These are phyloP conservation scores for Mugil cephalus DNA, from an alignment of 2,113 vertebrate genomes.

Conservation along the genomic window DNA sequence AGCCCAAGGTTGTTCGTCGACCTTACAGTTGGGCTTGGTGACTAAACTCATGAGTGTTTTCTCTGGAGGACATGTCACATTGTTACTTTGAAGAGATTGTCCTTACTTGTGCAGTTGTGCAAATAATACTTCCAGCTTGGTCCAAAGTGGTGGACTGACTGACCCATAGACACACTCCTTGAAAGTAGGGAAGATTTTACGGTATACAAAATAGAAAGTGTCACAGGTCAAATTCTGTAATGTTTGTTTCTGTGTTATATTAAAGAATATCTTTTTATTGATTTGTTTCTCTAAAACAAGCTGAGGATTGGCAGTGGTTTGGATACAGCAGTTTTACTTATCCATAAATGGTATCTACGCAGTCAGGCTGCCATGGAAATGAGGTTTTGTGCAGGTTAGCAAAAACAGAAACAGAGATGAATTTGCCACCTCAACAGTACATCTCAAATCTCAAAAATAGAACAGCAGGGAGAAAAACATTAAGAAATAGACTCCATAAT, in stretches of 20 bases:
- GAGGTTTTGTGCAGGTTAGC: background rate
- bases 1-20: no score
- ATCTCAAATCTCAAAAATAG: conserved; percentile 10
- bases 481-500: conserved; percentile 12
- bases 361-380: conserved; percentile 1
- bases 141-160: no score
- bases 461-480: background rate
- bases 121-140: no score
- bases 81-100: no score
- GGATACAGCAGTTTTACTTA: background rate
- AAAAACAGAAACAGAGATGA: background rate
- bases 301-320: background rate
- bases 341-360: conserved; percentile 16
- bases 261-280: background rate
- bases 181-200: no score
- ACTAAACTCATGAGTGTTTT: no score
- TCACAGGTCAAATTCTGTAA: background rate
- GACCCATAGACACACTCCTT: no score
- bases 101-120: no score
- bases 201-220: no score
- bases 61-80: no score
- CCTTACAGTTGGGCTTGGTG: no score
- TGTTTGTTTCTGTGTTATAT: no score
- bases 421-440: background rate
- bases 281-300: background rate